These are phyloP conservation scores for Lepidothrix coronata DNA, from an alignment of 2,113 vertebrate species.

Conservation along the genomic window DNA sequence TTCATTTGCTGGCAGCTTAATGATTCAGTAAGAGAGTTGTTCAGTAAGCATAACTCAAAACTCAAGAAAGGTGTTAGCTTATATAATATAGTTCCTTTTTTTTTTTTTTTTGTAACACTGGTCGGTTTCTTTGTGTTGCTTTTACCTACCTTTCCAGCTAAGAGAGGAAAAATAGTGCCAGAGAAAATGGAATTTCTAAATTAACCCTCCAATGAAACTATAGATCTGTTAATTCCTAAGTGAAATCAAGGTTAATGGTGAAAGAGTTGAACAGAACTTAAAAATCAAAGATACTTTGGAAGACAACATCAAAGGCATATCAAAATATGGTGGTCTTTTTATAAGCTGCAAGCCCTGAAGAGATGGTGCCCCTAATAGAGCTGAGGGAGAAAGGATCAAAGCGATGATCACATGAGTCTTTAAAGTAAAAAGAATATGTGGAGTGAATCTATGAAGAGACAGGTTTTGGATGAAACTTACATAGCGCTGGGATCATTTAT, in stretches of 20 bases:
- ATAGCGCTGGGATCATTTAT: conserved; percentile 51
- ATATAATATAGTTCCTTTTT: not conserved
- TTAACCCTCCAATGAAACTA: conserved; percentile 34
- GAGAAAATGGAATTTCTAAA: conserved; percentile 47
- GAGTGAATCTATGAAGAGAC: conserved; percentile 52
- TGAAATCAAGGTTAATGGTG: conserved; percentile 51
- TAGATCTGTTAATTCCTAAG: conserved; percentile 44
- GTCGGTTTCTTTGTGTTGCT: not conserved
- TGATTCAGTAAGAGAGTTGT: not conserved
- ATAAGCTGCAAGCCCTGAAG: conserved; percentile 63
- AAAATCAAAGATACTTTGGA: conserved; percentile 68
- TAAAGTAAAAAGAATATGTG: conserved; percentile 61
- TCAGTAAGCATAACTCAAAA: not conserved
- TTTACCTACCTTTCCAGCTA: not conserved
- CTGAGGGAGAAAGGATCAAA: conserved; percentile 60
- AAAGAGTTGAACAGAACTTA: conserved; percentile 61
- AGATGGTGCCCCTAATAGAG: conserved; percentile 53
- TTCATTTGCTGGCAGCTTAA: conserved; percentile 13
- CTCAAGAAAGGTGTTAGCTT: not conserved
- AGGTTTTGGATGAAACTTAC: conserved; percentile 61
- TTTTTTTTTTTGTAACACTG: not conserved
- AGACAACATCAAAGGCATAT: conserved; percentile 66
- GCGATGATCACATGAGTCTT: conserved; percentile 57
- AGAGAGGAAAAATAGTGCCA: not conserved
- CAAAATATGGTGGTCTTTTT: conserved; percentile 65